phyloP scores from a whole-genome alignment of 2,113 vertebrate species.

The Periophthalmodon schlosseri region DNA sequence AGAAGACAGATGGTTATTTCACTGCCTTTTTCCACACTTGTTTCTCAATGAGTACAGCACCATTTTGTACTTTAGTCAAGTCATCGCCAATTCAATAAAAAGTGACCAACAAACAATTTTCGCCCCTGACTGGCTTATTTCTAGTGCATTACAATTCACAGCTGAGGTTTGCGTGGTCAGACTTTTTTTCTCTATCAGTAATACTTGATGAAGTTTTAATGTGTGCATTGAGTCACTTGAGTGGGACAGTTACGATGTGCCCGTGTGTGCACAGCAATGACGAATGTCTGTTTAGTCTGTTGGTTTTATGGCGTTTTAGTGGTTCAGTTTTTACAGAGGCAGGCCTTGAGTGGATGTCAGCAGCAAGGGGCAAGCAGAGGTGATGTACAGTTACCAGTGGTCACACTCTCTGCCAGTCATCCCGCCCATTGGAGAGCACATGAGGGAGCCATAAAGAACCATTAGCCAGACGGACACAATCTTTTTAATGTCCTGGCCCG shows the following conservation, averaged over 20 bases:
- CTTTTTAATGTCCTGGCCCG: conserved; percentile 70
- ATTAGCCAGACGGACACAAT: conserved; percentile 76
- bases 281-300: conserved; percentile 80
- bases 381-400: conserved; percentile 68
- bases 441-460: conserved; percentile 72
- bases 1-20: conserved; percentile 42
- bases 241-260: conserved; percentile 61
- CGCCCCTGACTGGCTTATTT: conserved; percentile 72
- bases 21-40: conserved; percentile 48
- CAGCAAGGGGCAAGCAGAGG: conserved; percentile 59
- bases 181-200: conserved; percentile 57
- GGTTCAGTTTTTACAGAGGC: conserved; percentile 61
- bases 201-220: conserved; percentile 79
- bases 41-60: conserved; percentile 51
- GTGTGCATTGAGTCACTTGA: conserved; percentile 72
- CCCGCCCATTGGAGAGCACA: conserved; percentile 60
- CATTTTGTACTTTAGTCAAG: conserved; percentile 63
- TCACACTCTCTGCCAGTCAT: conserved; percentile 71
- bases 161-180: conserved; percentile 70
- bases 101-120: conserved; percentile 64
- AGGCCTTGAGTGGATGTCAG: conserved; percentile 47
- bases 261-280: conserved; percentile 68
- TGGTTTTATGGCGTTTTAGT: conserved; percentile 74
- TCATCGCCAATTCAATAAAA: conserved; percentile 77
- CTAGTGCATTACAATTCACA: conserved; percentile 63